Percentiles rank a stretch among this genome's conserved stretches.
Evolutionary conservation across 2,888 invertebrate genomes (phyloP).

Genomic region (Argyresthia goedartella): DNA sequence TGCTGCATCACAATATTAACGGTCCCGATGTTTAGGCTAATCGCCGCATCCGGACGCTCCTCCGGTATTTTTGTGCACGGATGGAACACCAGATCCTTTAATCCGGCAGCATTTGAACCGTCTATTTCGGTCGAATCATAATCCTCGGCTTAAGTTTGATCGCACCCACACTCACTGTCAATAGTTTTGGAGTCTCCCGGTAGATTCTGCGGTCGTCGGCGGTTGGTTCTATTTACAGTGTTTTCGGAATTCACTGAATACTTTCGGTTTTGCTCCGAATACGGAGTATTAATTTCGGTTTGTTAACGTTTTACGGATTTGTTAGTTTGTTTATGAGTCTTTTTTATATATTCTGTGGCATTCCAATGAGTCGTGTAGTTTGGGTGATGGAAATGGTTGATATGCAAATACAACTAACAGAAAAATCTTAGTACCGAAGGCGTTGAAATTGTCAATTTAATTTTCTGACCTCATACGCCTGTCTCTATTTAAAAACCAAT

Average conservation of each 20-base stretch:
- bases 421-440: no score
- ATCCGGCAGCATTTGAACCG: slow-evolving; percentile 65
- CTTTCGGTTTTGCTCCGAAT: slow-evolving; percentile 60
- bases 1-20: slow-evolving; percentile 54
- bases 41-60: slow-evolving; percentile 67
- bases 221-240: slow-evolving; percentile 45
- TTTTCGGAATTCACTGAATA: slow-evolving; percentile 50
- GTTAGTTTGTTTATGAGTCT: no score
- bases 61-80: slow-evolving; percentile 66
- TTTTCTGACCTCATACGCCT: no score
- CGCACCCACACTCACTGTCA: slow-evolving; percentile 71
- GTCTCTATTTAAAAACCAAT: no score
- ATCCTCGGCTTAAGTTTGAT: slow-evolving; percentile 68
- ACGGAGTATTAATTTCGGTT: no score
- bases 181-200: slow-evolving; percentile 65
- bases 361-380: no score
- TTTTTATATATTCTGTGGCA: no score
- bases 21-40: slow-evolving; percentile 62
- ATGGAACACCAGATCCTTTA: slow-evolving; percentile 67
- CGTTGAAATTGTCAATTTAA: no score
- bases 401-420: no score
- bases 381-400: no score
- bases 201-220: slow-evolving; percentile 61
- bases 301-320: no score
- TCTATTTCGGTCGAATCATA: slow-evolving; percentile 71